Percentiles rank a stretch among this genome's conserved stretches.
These are phyloP conservation scores for Mythimna pallens DNA, from an alignment of 2,888 invertebrate species.

Conservation along the genomic window DNA sequence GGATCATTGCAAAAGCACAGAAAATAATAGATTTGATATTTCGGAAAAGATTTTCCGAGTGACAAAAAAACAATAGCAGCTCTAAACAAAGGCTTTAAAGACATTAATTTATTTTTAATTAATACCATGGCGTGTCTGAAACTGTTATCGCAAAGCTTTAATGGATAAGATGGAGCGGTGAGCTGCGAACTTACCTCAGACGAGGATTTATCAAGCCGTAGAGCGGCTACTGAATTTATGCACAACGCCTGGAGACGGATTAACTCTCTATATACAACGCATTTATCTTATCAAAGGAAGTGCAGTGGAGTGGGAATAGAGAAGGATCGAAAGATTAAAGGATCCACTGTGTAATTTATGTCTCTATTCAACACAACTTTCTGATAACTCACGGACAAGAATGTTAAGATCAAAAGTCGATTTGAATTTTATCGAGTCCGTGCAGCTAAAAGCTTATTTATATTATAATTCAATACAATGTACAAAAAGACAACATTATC, in stretches of 20 bases:
- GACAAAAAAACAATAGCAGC: constrained; percentile 23
- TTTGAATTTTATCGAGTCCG: constrained; percentile 10
- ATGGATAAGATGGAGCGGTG: constrained; percentile 58
- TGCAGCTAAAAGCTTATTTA: background rate
- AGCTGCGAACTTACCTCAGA: constrained; percentile 66
- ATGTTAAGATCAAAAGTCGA: constrained; percentile 1
- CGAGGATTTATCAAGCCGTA: constrained; percentile 68
- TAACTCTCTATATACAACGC: constrained; percentile 33
- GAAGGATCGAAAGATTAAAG: constrained; percentile 34
- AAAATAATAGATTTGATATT: constrained; percentile 13
- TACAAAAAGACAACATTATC: background rate
- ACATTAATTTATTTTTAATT: constrained; percentile 37
- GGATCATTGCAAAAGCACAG: constrained; percentile 22
- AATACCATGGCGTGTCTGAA: constrained; percentile 56
- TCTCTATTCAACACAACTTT: constrained; percentile 27
- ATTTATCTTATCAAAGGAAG: constrained; percentile 45
- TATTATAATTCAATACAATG: constrained; percentile 12
- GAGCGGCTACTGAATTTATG: constrained; percentile 68
- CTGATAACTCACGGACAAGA: constrained; percentile 7
- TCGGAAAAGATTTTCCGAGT: background rate
- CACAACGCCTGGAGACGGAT: constrained; percentile 40
- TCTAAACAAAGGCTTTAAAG: constrained; percentile 12
- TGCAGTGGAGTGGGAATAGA: constrained; percentile 40
- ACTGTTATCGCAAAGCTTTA: constrained; percentile 65
- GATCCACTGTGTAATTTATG: constrained; percentile 32